Base-by-base conservation (phyloP, 1,140 invertebrate species). In the Drosophila pandora region DNA sequence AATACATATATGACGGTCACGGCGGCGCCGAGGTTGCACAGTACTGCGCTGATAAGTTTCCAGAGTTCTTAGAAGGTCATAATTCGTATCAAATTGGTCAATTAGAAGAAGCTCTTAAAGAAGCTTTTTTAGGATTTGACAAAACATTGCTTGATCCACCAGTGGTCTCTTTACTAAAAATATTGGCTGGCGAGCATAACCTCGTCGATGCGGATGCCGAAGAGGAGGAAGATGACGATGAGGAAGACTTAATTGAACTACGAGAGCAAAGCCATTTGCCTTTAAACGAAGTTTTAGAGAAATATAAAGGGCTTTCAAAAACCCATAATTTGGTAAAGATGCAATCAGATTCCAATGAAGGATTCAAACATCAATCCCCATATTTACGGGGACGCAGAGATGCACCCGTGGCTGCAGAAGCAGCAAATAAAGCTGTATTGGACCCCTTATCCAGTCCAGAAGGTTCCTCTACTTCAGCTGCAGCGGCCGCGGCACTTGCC, bases 11-110 rank as follows among this genome's bases (percentile, higher is more conserved):
- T 92, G 98, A 99, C 94, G 98, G 98, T 0, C 98, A 99, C 92
- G 98, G 98, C 45, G 98, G 98, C 73, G 95, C 95, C 37, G 98
- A 99, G 93, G 98, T 99, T 10, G 97, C 98, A 0, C 94, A 96
- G 73, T 99, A 99, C 92, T 97, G 96, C 90, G 95, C 98, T 2
- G 92, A 95, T 87, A 94, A 98, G 85, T 93, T 99, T 41, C 98
- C 98, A 4, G 92, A 97, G 13, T 97, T 95, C 90, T 94, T 99
- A 1, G 98, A 98, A 93, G 93, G 95, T 10, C 94, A 94, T 30
- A 93, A 95, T 13, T 93, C 94, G 0, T 99, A 98, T 77, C 96
- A 96, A 91, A 94, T 93, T 34, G 95, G 95, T 0, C 93, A 98
- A 49, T 93, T 96, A 52, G 93, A 94, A 25, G 92, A 96, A 80